Base-by-base conservation (phyloP, 2,797 vertebrate genomes). In the Rhinella marina region DNA sequence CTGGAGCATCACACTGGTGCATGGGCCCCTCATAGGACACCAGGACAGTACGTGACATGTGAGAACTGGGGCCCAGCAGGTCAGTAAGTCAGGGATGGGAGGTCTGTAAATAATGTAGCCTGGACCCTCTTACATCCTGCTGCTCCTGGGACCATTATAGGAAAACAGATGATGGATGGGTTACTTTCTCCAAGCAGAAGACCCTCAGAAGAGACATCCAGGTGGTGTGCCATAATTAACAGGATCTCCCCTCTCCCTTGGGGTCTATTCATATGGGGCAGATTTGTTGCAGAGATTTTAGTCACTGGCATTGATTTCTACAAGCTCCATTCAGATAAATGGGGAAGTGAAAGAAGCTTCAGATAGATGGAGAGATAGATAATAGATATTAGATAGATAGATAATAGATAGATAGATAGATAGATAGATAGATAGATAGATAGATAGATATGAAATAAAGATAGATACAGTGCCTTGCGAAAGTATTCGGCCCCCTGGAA, bases 391-490 rank as follows among this genome's bases (percentile, higher is more conserved):
- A 61, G 23, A n/a, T n/a, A 64, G 21, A n/a, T 64, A 57, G 10
- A 57, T 57, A 59, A 25, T 66, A 66, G n/a, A 66, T 66, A 66
- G 62, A 66, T 66, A 66, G 66, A 27, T 68, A 27, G n/a, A 12
- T 27, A 66, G 64, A 66, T 66, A 66, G n/a, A 66, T 66, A 66
- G 64, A 66, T 66, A 66, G 62, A 66, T 66, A 66, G 11, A 66
- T 25, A 25, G 64, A 59, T 59, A 59, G 17, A 59, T 16, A 59
- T 16, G 3, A 59, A 16, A 62, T 62, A 62, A 6, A 61, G 21
- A 61, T 16, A 61, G 19, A 61, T 6, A 57, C 14, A 57, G 50
- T 5, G n/a, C n/a, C n/a, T n/a, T n/a, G n/a, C n/a, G n/a, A n/a
- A n/a, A n/a, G n/a, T n/a, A n/a, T n/a, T n/a, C n/a, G n/a, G n/a